Percentiles rank a stretch among this genome's conserved stretches.
Evolutionary conservation across 2,113 vertebrate species (phyloP).

Genomic region (Pelvicachromis taeniatus): DNA sequence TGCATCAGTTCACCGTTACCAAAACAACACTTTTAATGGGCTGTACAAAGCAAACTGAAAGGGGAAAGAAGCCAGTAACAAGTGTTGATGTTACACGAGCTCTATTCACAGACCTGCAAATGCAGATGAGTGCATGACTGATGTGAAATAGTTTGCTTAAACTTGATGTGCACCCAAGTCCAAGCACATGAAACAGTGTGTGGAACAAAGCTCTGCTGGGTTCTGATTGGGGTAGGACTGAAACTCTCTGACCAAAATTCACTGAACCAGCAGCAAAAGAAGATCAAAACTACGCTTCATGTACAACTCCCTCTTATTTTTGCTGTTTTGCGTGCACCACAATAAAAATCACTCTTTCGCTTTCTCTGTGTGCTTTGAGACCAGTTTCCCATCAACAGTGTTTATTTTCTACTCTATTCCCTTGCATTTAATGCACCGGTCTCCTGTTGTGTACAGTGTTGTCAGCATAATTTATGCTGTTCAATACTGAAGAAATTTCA

Average conservation of each 20-base stretch:
- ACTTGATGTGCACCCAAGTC: neutral
- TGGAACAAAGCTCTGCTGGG: neutral
- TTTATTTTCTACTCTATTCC: neutral
- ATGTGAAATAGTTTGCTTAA: neutral
- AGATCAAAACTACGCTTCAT: neutral
- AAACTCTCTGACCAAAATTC: neutral
- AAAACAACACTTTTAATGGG: neutral
- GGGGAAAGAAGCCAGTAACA: neutral
- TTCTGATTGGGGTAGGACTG: neutral
- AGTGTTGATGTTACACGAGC: neutral
- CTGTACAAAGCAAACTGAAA: neutral
- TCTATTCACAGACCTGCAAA: neutral
- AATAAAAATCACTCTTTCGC: accelerated
- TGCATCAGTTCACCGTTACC: neutral
- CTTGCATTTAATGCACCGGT: neutral
- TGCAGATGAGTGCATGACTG: neutral
- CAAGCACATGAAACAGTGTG: neutral
- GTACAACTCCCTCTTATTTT: neutral
- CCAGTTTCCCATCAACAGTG: neutral
- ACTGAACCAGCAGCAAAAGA: neutral
- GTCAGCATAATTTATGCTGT: neutral
- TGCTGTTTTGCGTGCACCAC: neutral
- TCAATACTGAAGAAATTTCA: neutral
- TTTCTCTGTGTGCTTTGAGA: accelerated
- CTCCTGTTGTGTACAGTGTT: neutral